Evolutionary conservation across 1,140 invertebrate genomes (phyloP), one percentile per base, ranked within the genome.

Genomic region (Papilio polytes): DNA sequence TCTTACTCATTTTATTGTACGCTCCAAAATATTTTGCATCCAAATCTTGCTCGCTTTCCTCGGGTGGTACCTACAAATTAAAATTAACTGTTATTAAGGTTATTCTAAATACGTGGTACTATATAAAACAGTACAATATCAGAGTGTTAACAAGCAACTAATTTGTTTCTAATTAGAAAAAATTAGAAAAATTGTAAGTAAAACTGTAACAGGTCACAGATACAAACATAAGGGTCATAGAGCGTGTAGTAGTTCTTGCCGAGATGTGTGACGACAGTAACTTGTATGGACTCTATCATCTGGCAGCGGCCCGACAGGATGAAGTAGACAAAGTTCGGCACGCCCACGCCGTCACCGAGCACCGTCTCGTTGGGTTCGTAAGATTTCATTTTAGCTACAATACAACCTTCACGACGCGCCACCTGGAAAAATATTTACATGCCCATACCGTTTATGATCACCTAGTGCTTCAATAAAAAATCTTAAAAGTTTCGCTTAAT

Each of bases 251-350:
- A 91, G 26, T 88, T 92, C 83, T 90, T 92, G 6, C 93, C 89
- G 3, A 91, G 85, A 46, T 83, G 86, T n/a, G 84, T 86, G 18
- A 85, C 87, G 36, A 95, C 91, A 44, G 89, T 85, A 46, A 97
- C 90, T 83, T 95, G 88, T 74, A 97, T 89, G 20, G 96, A 95
- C 83, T 97, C 96, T 41, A 97, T 96, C 85, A 97, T 90, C 83
- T 95, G 93, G 86, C 96, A 97, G 82, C 95, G 95, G 20, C 97
- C 96, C 41, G 95, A 95, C 15, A 97, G 87, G 20, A 97, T 82
- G 80, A 97, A 97, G 87, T 97, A 96, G 0, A 96, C 96, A 74
- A 96, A 96, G 87, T 96, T 96, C n/a, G 95, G 91, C 72, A 96
- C 91, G 18, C 96, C 96, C 74, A 94, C 93, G 4, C 96, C 96